Base-by-base conservation (phyloP, 2,113 vertebrate genomes). In the Egretta garzetta region DNA sequence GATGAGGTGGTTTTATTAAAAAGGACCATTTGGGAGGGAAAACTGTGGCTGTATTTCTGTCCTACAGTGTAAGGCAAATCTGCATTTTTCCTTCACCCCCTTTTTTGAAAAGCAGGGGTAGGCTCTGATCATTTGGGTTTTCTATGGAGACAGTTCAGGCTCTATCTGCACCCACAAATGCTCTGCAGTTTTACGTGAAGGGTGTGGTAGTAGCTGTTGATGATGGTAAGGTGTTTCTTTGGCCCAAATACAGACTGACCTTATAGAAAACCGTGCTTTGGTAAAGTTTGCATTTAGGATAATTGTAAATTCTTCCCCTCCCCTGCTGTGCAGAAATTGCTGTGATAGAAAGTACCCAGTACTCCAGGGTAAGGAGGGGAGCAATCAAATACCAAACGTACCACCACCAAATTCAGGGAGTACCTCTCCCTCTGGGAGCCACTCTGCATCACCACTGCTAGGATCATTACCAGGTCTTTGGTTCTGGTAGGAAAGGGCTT, bases 1-100 rank as follows among this genome's bases (percentile, higher is more conserved):
- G 75, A 71, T 88, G 64, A 84, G 55, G 80, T 83, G 79, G 50
- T 86, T 93, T 94, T 95, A 83, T 94, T 95, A 16, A 95, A 84
- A 95, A 73, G 84, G 82, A 88, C 50, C 41, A 60, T 81, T 88
- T 73, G 58, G 62, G 49, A 77, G 35, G 74, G 59, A 70, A 73
- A 63, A 66, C 17, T 39, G n/a, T 33, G 35, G 58, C 79, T 86
- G 20, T 80, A 41, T 90, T 96, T 96, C 81, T 93, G 73, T 79
- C 77, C 73, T 10, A 4, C 19, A 21, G 45, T 10, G 9, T 22
- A 50, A 73, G 53, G 22, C 33, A 71, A 93, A 85, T 47, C 74
- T 55, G 70, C 6, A 8, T 55, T 45, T 70, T 52, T 4, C 10
- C 39, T 19, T 9, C 21, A 10, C 6, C 4, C 11, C 14, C 7